phyloP scores from a whole-genome alignment of 2,797 vertebrate species.

The Platalea minor region DNA sequence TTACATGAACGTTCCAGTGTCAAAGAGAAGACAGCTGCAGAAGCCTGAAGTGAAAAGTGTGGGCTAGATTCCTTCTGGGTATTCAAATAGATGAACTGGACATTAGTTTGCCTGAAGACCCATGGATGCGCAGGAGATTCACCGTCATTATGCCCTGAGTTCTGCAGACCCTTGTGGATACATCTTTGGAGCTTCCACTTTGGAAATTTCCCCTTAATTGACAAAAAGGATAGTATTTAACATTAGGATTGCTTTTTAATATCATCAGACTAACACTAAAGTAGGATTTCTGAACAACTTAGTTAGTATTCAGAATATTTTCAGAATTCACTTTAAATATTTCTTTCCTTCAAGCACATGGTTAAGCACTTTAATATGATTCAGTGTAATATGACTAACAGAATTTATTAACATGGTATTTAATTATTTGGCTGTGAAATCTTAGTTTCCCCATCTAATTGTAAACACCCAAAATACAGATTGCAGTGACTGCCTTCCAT shows the following conservation, averaged over 20 bases:
- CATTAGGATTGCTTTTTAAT: conserved; percentile 47
- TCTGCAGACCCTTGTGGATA: neutral
- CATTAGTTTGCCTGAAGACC: neutral
- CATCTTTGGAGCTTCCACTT: neutral
- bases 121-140: neutral
- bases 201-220: conserved; percentile 39
- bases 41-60: neutral
- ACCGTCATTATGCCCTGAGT: fast-evolving
- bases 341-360: conserved; percentile 70
- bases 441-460: conserved; percentile 39
- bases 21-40: neutral
- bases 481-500: neutral
- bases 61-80: neutral
- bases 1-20: neutral
- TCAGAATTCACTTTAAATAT: conserved; percentile 69
- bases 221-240: conserved; percentile 50
- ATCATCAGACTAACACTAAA: conserved; percentile 54
- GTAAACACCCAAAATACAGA: conserved; percentile 43
- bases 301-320: conserved; percentile 71
- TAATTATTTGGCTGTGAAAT: conserved; percentile 59
- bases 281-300: conserved; percentile 58
- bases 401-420: conserved; percentile 61
- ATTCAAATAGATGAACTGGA: neutral
- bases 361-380: conserved; percentile 65
- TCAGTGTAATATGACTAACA: conserved; percentile 63